A percentile compares a stretch with the other conserved stretches of the same genome.
Conservation (phyloP, 2,797 vertebrate species). For the Periparus ater region DNA sequence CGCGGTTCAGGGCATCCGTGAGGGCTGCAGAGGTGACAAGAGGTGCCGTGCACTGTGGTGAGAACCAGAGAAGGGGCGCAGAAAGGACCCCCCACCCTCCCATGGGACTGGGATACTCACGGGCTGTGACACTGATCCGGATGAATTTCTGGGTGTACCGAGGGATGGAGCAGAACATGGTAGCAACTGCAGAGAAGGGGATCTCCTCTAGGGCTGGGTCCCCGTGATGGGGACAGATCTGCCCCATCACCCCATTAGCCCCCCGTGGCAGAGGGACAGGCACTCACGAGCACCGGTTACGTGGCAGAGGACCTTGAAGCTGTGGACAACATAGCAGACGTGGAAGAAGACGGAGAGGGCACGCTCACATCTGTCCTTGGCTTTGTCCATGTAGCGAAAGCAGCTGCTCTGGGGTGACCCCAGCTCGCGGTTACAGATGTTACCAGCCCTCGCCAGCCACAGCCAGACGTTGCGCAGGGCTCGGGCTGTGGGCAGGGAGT, state of each 20-base stretch:
- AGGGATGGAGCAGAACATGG: conserved; percentile 69
- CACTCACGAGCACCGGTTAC: conserved; percentile 60
- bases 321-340: conserved; percentile 79
- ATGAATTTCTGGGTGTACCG: conserved; percentile 58
- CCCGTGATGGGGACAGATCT: fast-evolving
- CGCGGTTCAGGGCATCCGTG: conserved; percentile 55
- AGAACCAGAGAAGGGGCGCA: fast-evolving
- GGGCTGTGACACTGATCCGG: background rate
- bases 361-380: conserved; percentile 73
- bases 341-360: conserved; percentile 73
- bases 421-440: conserved; percentile 83
- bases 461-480: conserved; percentile 80
- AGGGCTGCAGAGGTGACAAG: conserved; percentile 70
- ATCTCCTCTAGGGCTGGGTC: background rate
- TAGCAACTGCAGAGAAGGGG: background rate
- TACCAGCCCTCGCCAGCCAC: conserved; percentile 80
- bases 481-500: conserved; percentile 66
- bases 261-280: fast-evolving
- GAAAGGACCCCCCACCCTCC: fast-evolving
- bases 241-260: fast-evolving
- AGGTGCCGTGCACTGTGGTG: conserved; percentile 10
- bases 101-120: conserved; percentile 6
- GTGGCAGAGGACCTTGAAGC: conserved; percentile 81
- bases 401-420: conserved; percentile 83
- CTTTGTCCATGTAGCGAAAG: conserved; percentile 68